Conservation (phyloP, 1,140 invertebrate genomes). For the Ceratina calcarata region DNA sequence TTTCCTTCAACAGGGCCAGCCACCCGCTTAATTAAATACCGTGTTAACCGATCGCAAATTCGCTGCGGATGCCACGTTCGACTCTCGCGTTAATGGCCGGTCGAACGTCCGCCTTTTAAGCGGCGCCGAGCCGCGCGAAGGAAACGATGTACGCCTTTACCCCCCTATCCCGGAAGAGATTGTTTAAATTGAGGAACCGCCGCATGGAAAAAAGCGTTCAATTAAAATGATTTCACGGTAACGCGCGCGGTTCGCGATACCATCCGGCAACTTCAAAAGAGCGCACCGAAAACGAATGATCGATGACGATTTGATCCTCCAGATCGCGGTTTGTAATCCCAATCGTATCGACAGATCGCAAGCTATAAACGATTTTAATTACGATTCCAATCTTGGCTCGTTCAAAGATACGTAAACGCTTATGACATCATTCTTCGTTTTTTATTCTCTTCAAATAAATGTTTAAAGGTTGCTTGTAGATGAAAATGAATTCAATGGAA, state of each 20-base stretch:
- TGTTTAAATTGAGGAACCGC: background rate
- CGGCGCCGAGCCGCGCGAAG: background rate
- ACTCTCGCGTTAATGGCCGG: conserved; percentile 10
- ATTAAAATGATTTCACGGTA: conserved; percentile 18
- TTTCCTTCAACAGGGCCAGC: background rate
- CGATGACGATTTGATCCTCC: background rate
- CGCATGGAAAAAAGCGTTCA: background rate
- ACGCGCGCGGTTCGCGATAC: too few species aligned
- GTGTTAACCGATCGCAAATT: conserved; percentile 31
- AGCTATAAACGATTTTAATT: too few species aligned
- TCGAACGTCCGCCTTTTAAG: background rate
- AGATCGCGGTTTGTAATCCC: too few species aligned
- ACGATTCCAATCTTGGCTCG: too few species aligned
- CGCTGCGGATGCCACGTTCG: background rate
- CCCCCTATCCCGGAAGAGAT: background rate
- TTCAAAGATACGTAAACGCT: too few species aligned
- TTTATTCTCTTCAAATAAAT: too few species aligned
- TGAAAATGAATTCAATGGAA: too few species aligned
- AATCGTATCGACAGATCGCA: too few species aligned
- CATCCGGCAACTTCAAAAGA: background rate
- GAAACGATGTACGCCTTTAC: background rate
- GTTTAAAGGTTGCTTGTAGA: too few species aligned
- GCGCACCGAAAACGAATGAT: background rate
- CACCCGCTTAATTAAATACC: conserved; percentile 37
- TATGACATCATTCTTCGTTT: too few species aligned